Base-by-base conservation (phyloP, 2,888 invertebrate species). In the Dicyrtomina minuta region DNA sequence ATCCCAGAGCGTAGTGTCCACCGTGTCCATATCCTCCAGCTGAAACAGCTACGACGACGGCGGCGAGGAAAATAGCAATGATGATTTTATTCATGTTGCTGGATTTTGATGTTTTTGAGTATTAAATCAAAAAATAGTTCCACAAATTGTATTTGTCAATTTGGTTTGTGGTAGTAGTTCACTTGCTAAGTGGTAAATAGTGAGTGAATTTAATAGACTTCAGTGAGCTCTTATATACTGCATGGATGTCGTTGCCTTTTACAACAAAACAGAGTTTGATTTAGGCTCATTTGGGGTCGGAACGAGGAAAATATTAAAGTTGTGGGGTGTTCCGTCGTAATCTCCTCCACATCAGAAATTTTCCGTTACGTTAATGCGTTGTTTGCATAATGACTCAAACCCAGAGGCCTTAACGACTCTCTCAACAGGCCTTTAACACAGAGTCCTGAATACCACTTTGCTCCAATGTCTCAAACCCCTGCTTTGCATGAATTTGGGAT, bases 51-150 rank as follows among this genome's bases (percentile, higher is more conserved):
- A 33, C 66, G 20, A 66, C n/a, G 4, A 53, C 58, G 15, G 71
- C 58, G 26, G 56, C 55, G 22, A 65, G 44, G 43, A 71, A 58
- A 44, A 70, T n/a, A 24, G 70, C 46, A n/a, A 70, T 27, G 20
- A 70, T 41, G 46, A 70, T 24, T 49, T 70, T 65, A 55, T 65
- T 65, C 65, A 65, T 65, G 55, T 41, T 65, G 65, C 41, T 53
- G 17, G 33, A 46, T 44, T n/a, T n/a, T 49, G n/a, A 49, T n/a
- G 33, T 3, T 33, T 33, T 33, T 33, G 33, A 3, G 33, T 33
- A 5, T 33, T 33, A 33, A 8, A n/a, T 6, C 20, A 53, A 53
- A 22, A 53, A 22, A 17, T 17, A 13, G 20, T 33, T 33, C 13
- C 46, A 46, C 4, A 46, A 15, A 46, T n/a, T n/a, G 10, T 46